Base-by-base conservation (phyloP, 2,113 vertebrate genomes). In the Phoxinus phoxinus region DNA sequence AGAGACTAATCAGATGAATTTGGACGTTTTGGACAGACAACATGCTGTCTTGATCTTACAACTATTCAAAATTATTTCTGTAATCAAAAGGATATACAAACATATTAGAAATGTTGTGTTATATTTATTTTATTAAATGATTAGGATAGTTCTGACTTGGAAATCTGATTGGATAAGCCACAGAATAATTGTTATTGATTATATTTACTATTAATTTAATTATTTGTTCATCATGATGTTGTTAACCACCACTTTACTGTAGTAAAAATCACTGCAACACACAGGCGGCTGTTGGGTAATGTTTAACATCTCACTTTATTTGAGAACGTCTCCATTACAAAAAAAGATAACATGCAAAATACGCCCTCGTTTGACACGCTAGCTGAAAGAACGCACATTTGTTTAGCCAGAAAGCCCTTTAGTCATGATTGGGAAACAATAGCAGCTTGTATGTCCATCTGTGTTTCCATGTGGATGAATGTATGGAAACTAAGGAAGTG, bases 371-470 rank as follows among this genome's bases (percentile, higher is more conserved):
- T 44, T 73, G 69, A 73, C 69, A 6, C 7, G 41, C 21, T 72
- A 41, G 23, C n/a, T 74, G 23, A 74, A 25, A 44, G 23, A 3
- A 41, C 23, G 3, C 19, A 5, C 35, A 46, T 41, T 17, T 23
- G 48, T 32, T 56, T 32, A 4, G 51, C 19, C 35, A 73, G 41
- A 73, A n/a, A 73, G 1, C 72, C n/a, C 13, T 41, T 72, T 41
- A 41, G 23, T 48, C 41, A 15, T 23, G 53, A 78, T 59, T 59
- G 25, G 76, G n/a, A 65, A 46, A 84, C 81, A 77, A 78, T 37
- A 32, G 56, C 3, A 23, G 30, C 35, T 58, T 23, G 41, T 25
- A 74, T 48, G 72, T 8, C 13, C 12, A 13, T 25, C 51, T 59
- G 76, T 15, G 21, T 37, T 59, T 58, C 2, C 76, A 78, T 77